Conservation (phyloP, 2,797 vertebrate genomes). For the Sciurus vulgaris region DNA sequence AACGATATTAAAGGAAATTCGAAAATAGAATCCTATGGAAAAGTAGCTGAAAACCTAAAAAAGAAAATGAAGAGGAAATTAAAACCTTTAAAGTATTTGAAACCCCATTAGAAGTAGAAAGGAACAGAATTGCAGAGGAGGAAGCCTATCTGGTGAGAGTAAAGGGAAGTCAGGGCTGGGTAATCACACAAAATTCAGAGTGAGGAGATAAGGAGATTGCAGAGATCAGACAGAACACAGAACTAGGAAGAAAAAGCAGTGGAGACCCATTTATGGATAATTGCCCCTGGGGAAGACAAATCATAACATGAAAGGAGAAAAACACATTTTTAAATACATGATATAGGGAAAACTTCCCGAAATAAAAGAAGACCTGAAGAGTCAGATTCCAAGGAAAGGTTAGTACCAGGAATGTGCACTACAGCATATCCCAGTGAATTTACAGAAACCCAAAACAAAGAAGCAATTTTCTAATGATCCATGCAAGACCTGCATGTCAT, state of each 20-base stretch:
- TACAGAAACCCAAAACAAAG: background rate
- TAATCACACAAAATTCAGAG: background rate
- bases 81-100: slow-evolving; percentile 17
- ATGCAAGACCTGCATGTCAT: background rate
- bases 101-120: slow-evolving; percentile 17
- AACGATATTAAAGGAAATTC: background rate
- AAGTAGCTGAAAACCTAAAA: background rate
- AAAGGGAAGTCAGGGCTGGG: background rate
- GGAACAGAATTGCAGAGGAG: background rate
- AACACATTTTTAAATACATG: background rate
- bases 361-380: slow-evolving; percentile 4
- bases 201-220: background rate
- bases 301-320: background rate
- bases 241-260: background rate
- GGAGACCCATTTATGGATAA: background rate
- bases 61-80: slow-evolving; percentile 22
- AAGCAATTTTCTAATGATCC: background rate
- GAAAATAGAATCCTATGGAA: slow-evolving; percentile 19
- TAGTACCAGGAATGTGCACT: background rate
- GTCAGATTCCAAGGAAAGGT: slow-evolving; percentile 26
- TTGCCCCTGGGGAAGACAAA: background rate
- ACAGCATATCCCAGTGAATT: background rate
- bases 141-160: background rate
- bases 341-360: background rate
- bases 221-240: background rate